A percentile compares a stretch with the other conserved stretches of the same genome.
These are phyloP conservation scores for Lophotriccus pileatus DNA, from an alignment of 2,797 vertebrate genomes.

Conservation along the genomic window DNA sequence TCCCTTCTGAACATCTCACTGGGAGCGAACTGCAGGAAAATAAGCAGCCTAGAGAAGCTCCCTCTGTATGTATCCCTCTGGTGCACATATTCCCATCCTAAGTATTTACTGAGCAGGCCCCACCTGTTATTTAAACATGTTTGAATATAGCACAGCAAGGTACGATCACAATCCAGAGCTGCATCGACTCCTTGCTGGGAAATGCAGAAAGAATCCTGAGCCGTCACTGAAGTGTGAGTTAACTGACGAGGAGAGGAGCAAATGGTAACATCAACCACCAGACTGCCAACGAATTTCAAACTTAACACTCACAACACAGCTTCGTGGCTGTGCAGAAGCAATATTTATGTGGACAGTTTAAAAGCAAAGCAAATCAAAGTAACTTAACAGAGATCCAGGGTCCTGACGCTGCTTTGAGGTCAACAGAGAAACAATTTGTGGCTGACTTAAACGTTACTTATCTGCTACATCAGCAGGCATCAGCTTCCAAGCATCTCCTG, in stretches of 20 bases:
- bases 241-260: slow-evolving; percentile 1
- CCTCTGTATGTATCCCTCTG: neutral
- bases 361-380: neutral
- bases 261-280: neutral
- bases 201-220: neutral
- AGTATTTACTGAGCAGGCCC: neutral
- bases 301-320: neutral
- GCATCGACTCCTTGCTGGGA: neutral
- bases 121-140: neutral
- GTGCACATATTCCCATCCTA: neutral
- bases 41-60: neutral
- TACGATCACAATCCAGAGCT: neutral
- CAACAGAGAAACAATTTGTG: neutral
- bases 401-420: neutral
- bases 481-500: neutral
- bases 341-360: neutral
- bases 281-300: neutral
- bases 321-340: neutral
- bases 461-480: neutral
- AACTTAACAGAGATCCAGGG: neutral
- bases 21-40: neutral
- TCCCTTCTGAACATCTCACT: neutral
- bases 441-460: neutral
- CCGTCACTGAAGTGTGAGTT: neutral
- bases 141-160: neutral